Conservation (phyloP, 2,888 invertebrate genomes). For the Pseudococcus viburni region DNA sequence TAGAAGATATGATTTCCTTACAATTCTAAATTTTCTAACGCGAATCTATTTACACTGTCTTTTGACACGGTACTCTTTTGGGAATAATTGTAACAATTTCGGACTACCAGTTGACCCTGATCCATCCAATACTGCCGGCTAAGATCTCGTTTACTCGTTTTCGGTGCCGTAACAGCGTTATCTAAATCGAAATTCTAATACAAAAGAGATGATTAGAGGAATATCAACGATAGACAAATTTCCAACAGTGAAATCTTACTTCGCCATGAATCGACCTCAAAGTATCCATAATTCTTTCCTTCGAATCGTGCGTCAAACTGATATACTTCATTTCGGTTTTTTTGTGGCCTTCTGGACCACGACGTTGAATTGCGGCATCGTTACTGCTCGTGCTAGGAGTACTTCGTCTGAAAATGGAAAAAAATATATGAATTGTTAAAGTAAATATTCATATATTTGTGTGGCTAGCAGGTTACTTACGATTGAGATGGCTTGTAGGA, state of each 20-base stretch:
- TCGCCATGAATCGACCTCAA: slow-evolving; percentile 51
- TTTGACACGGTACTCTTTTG: slow-evolving; percentile 7
- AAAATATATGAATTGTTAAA: neutral
- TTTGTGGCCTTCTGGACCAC: neutral
- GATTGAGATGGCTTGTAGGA: neutral
- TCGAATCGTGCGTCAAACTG: slow-evolving; percentile 27
- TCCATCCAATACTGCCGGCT: slow-evolving; percentile 84
- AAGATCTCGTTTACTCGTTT: slow-evolving; percentile 79
- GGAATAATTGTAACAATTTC: slow-evolving; percentile 63
- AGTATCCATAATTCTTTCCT: slow-evolving; percentile 47
- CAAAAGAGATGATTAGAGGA: slow-evolving; percentile 68
- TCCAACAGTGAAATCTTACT: neutral
- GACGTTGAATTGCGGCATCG: neutral
- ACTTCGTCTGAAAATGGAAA: neutral
- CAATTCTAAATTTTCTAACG: slow-evolving; percentile 57
- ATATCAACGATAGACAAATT: no score
- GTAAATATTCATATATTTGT: neutral
- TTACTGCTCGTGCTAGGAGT: neutral
- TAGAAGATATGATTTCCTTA: neutral
- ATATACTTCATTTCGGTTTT: slow-evolving; percentile 62
- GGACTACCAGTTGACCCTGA: slow-evolving; percentile 80
- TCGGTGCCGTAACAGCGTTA: slow-evolving; percentile 73
- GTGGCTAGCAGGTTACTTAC: neutral
- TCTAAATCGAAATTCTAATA: slow-evolving; percentile 74
- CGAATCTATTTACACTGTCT: slow-evolving; percentile 50